These are phyloP conservation scores for Caenorhabditis parvicauda DNA, from an alignment of 2,888 invertebrate genomes.

Conservation along the genomic window DNA sequence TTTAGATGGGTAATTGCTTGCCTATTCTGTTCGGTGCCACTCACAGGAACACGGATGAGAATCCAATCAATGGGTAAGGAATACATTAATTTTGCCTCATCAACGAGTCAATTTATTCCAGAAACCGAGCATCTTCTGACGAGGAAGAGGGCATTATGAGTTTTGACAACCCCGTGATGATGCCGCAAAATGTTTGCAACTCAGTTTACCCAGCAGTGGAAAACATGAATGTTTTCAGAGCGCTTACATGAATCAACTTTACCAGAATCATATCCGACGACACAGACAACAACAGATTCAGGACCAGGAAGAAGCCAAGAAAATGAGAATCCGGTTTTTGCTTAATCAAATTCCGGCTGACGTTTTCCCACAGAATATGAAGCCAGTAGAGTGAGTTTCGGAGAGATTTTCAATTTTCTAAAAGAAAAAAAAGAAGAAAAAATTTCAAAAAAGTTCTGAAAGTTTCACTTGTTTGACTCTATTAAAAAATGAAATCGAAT, in stretches of 20 bases:
- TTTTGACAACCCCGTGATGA: conserved; percentile 37
- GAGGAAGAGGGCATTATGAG: too few species aligned
- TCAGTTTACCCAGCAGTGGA: too few species aligned
- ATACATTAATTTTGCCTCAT: not conserved
- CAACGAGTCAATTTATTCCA: conserved; percentile 8
- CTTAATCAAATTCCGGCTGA: conserved; percentile 84
- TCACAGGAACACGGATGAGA: too few species aligned
- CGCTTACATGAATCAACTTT: conserved; percentile 60
- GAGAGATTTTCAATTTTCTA: not conserved
- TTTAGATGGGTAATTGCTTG: conserved; percentile 46
- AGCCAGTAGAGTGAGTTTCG: conserved; percentile 72
- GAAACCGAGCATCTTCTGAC: conserved; percentile 21
- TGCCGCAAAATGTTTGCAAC: conserved; percentile 29
- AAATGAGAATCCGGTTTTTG: conserved; percentile 79
- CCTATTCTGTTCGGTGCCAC: conserved; percentile 37
- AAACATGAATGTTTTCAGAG: conserved; percentile 45
- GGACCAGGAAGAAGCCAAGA: conserved; percentile 32
- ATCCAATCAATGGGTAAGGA: not conserved
- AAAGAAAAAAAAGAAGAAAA: conserved; percentile 1
- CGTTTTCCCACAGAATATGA: conserved; percentile 75
- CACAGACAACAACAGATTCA: conserved; percentile 24
- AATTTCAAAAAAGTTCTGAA: not conserved
- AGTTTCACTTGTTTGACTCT: too few species aligned
- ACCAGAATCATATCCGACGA: conserved; percentile 40
- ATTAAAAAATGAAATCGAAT: not conserved